These are phyloP conservation scores for Mionectes macconnelli DNA, from an alignment of 2,113 vertebrate species.

Conservation along the genomic window DNA sequence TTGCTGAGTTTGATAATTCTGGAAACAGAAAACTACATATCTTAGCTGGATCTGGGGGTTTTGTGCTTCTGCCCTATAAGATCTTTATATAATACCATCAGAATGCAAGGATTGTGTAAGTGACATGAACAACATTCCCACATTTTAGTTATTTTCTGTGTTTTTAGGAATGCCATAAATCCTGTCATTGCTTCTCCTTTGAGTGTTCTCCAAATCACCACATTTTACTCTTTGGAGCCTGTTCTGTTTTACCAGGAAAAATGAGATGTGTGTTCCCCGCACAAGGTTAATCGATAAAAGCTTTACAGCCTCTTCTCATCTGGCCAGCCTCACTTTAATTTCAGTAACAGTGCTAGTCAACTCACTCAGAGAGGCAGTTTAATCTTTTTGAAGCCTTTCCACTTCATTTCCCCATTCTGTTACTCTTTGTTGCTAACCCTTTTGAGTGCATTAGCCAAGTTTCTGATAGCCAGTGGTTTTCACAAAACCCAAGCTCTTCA, in stretches of 20 bases:
- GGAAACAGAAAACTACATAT: neutral
- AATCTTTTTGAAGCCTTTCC: conserved; percentile 4
- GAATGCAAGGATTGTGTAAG: conserved; percentile 23
- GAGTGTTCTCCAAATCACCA: conserved; percentile 13
- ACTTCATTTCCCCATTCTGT: neutral
- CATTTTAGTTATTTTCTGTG: conserved; percentile 35
- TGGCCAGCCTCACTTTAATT: conserved; percentile 35
- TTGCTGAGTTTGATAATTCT: conserved; percentile 35
- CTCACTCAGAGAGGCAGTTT: neutral
- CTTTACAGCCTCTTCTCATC: conserved; percentile 39
- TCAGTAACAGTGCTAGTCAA: neutral
- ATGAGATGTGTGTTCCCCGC: conserved; percentile 20
- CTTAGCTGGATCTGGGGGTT: neutral
- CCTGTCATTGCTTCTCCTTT: conserved; percentile 45
- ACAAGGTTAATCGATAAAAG: conserved; percentile 53
- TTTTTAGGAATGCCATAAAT: conserved; percentile 48
- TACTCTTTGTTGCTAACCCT: neutral
- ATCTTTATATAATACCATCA: neutral
- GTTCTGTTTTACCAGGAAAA: conserved; percentile 50
- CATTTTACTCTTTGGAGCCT: conserved; percentile 16
- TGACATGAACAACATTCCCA: conserved; percentile 16
- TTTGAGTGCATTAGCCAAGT: neutral
- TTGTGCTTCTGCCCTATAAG: neutral
- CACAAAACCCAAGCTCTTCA: neutral
- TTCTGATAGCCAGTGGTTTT: neutral